Evolutionary conservation across 2,888 invertebrate species (phyloP).

Genomic region (Leptopilina syphax): DNA sequence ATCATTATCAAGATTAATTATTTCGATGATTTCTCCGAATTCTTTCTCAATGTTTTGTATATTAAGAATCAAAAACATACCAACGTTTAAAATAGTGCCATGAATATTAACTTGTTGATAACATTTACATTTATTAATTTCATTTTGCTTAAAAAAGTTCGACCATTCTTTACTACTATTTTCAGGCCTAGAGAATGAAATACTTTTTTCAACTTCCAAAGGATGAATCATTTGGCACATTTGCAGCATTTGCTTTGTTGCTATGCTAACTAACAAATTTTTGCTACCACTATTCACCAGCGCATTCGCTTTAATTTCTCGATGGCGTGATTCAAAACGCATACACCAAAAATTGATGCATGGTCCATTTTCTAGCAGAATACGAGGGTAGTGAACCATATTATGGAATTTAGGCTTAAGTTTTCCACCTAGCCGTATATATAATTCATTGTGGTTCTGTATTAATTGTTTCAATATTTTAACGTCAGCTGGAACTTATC

Average conservation of each 20-base stretch:
- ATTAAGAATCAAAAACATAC: conserved; percentile 1
- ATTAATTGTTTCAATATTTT: conserved; percentile 42
- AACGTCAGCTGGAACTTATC: conserved; percentile 41
- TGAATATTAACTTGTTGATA: background rate
- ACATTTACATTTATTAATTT: background rate
- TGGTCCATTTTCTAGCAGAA: conserved; percentile 47
- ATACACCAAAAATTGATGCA: conserved; percentile 49
- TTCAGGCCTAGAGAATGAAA: background rate
- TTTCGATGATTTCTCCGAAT: background rate
- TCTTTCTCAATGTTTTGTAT: background rate
- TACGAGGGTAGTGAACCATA: conserved; percentile 47
- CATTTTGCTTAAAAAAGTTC: background rate
- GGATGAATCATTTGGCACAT: conserved; percentile 6
- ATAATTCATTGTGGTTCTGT: conserved; percentile 35
- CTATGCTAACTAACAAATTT: conserved; percentile 2
- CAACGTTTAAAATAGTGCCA: background rate
- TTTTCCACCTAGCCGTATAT: conserved; percentile 43
- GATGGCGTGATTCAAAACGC: conserved; percentile 50
- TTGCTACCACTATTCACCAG: background rate
- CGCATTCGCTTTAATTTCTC: conserved; percentile 45
- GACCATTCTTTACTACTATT: background rate
- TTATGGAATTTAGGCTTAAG: conserved; percentile 51
- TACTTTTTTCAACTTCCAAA: background rate
- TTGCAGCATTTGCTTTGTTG: conserved; percentile 2
- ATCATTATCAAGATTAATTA: background rate